These are phyloP conservation scores for Himantopus leucocephalus DNA, from an alignment of 2,113 vertebrate species.

Conservation along the genomic window DNA sequence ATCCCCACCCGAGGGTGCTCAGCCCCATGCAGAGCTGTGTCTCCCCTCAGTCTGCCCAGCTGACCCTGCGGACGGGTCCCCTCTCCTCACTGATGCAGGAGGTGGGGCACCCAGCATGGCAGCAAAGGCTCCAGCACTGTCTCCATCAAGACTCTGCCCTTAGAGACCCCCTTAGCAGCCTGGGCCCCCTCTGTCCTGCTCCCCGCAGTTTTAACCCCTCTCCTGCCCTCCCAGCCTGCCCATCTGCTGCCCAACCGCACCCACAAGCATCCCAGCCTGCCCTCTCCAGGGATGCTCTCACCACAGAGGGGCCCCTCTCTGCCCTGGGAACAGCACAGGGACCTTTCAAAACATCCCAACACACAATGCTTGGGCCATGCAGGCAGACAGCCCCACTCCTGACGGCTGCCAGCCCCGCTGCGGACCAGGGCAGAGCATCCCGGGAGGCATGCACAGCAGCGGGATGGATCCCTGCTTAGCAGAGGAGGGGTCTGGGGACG, in stretches of 20 bases:
- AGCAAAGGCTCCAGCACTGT: background rate
- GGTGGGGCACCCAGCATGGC: background rate
- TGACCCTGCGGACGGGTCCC: background rate
- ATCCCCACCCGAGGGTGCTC: background rate
- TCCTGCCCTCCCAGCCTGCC: background rate
- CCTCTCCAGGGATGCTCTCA: background rate
- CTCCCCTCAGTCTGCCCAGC: background rate
- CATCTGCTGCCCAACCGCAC: background rate
- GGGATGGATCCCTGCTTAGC: rapidly evolving
- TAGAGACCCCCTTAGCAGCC: background rate
- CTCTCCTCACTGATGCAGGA: background rate
- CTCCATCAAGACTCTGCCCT: rapidly evolving
- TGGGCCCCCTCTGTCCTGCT: background rate
- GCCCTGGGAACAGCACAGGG: background rate
- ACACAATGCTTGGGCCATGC: rapidly evolving
- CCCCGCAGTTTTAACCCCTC: background rate
- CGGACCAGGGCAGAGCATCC: background rate
- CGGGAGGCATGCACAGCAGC: rapidly evolving
- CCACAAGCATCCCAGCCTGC: background rate
- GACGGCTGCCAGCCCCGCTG: background rate
- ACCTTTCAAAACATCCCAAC: background rate
- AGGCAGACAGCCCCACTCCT: background rate
- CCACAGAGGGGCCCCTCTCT: background rate
- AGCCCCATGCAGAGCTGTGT: background rate
- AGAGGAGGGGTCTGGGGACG: background rate